phyloP scores from a whole-genome alignment of 2,797 vertebrate genomes.

The Mionectes olivaceus region DNA sequence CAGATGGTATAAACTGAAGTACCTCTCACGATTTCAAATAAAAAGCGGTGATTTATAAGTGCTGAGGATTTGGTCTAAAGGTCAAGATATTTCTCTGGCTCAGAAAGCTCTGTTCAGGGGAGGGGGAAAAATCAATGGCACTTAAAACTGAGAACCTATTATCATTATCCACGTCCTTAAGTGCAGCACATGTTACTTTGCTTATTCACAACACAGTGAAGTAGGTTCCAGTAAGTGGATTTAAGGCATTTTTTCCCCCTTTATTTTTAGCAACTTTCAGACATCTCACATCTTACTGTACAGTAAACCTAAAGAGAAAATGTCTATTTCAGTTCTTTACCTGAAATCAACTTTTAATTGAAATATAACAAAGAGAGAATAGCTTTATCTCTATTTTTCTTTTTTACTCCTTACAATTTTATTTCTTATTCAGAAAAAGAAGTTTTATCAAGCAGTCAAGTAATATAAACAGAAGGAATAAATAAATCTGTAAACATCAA shows the following conservation, averaged over 20 bases:
- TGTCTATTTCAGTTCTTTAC: not conserved
- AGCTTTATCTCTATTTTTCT: not conserved
- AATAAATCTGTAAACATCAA: constrained; percentile 61
- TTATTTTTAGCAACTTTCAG: not conserved
- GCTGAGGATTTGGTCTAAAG: constrained; percentile 52
- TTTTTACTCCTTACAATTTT: not conserved
- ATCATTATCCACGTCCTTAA: not conserved
- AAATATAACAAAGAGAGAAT: not conserved
- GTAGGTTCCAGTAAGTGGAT: not conserved
- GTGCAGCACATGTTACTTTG: not conserved
- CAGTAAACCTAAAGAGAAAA: not conserved
- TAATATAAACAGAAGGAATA: constrained; percentile 64
- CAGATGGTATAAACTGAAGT: constrained; percentile 45
- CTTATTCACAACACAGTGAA: not conserved
- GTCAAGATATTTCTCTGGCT: constrained; percentile 28
- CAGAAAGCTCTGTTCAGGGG: not conserved
- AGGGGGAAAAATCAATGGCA: not conserved
- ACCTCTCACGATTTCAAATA: not conserved
- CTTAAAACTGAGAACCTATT: constrained; percentile 46
- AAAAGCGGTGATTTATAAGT: not conserved
- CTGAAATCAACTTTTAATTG: not conserved
- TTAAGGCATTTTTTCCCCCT: not conserved
- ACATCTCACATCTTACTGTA: not conserved
- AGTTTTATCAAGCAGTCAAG: constrained; percentile 56
- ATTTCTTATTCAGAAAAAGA: constrained; percentile 46